Evolutionary conservation across 2,113 vertebrate species (phyloP).

Genomic region (Vidua chalybeata): DNA sequence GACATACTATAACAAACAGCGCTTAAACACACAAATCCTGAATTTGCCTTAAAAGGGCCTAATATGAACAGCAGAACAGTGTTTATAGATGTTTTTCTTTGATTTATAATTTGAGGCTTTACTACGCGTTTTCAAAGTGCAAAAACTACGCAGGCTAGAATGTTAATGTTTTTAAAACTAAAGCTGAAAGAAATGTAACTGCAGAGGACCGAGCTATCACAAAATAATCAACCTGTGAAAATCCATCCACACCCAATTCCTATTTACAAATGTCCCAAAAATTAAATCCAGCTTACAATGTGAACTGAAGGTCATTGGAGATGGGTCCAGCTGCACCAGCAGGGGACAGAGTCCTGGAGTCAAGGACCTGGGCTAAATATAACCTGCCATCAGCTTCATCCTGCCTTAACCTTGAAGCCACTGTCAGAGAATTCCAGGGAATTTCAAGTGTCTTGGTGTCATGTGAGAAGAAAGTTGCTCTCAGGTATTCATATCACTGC

Average conservation of each 20-base stretch:
- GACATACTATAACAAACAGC: neutral
- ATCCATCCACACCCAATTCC: neutral
- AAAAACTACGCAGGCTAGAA: neutral
- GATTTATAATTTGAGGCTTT: neutral
- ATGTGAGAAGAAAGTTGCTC: neutral
- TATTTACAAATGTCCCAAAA: neutral
- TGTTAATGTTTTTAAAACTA: neutral
- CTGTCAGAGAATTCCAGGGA: neutral
- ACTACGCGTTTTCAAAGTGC: neutral
- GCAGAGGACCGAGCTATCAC: neutral
- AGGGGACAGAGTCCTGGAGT: neutral
- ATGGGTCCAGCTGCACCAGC: neutral
- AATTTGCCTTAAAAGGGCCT: neutral
- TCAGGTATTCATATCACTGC: neutral
- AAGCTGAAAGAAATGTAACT: neutral
- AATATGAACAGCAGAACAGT: neutral
- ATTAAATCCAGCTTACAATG: neutral
- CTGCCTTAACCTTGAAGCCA: neutral
- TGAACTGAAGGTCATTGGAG: neutral
- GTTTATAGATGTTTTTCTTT: neutral
- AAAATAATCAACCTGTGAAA: neutral
- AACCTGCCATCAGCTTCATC: neutral
- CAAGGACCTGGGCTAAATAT: neutral
- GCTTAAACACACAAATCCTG: neutral
- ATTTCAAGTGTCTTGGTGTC: neutral